Evolutionary conservation across 2,888 invertebrate species (phyloP), one percentile per base, ranked within the genome.

Genomic region (Troilus luridus): DNA sequence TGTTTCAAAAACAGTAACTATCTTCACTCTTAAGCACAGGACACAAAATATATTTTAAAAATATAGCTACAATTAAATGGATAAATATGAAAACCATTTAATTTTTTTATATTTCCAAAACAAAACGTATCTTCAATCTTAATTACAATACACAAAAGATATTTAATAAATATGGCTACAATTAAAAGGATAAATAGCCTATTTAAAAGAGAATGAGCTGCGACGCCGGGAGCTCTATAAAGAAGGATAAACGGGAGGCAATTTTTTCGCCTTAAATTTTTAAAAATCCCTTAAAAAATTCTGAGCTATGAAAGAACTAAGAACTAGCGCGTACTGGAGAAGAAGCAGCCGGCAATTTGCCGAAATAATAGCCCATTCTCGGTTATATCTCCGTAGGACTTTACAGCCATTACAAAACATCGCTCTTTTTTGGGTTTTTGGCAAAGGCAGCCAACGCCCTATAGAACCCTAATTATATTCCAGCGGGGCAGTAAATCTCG

Each of bases 391-490:
- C 72, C 12, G 27, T 5, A 72, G 14, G 24, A 14, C 72, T 72
- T 12, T 85, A 85, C 85, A n/a, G 85, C 56, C 85, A 56, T 85
- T 56, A n/a, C 56, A 56, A 85, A 85, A 85, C 56, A 85, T 85
- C 85, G 54, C 56, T 85, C 56, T 85, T 85, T 85, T 85, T 85
- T 85, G 12, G 56, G n/a, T 58, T 85, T 85, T 85, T 85, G 85
- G 85, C 85, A 85, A 1, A 54, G 56, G 21, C 21, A 58, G 56
- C 56, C 56, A 85, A 58, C 85, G 85, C 56, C 56, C 85, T 85
- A 56, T 85, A 85, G 85, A 56, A 58, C 56, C 85, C 85, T 85
- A 85, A 85, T 85, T 85, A 85, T 85, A 85, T 85, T 85, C 85
- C 85, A 56, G 56, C 56, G 21, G 6, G 21, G 85, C 56, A 56